Percentiles rank a stretch among this genome's conserved stretches.
Conservation (phyloP, 2,888 invertebrate genomes). For the Diplolepis rosae region DNA sequence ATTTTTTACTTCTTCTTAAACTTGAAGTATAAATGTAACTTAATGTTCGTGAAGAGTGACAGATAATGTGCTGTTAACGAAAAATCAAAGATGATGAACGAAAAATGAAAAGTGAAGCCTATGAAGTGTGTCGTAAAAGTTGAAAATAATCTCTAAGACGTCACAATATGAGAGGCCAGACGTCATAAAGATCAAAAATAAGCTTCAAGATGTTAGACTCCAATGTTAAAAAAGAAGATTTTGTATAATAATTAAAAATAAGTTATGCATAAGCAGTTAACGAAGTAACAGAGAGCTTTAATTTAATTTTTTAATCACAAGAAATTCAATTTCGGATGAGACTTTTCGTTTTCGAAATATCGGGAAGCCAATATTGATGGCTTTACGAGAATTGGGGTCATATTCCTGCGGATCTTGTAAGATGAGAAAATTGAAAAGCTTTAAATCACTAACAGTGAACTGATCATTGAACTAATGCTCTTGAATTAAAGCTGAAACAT, state of each 20-base stretch:
- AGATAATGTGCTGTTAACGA: background rate
- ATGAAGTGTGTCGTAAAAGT: background rate
- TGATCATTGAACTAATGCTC: constrained; percentile 2
- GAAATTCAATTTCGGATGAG: background rate
- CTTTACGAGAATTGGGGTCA: constrained; percentile 9
- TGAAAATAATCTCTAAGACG: background rate
- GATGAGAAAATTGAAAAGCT: background rate
- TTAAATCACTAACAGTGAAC: constrained; percentile 11
- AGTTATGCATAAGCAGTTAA: too few relatives aligned
- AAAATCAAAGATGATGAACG: too few relatives aligned
- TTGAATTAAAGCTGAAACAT: background rate
- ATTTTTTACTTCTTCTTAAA: too few relatives aligned
- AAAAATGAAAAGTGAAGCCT: background rate
- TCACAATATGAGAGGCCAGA: background rate
- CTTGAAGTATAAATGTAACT: too few relatives aligned
- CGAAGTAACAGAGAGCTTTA: too few relatives aligned
- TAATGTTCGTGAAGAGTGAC: background rate
- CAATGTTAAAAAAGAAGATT: too few relatives aligned
- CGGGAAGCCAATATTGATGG: background rate
- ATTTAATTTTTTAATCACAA: background rate
- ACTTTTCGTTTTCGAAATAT: background rate
- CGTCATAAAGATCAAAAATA: background rate
- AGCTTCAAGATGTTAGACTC: background rate
- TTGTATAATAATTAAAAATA: too few relatives aligned
- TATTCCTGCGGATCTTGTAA: background rate